A percentile compares a stretch with the other conserved stretches of the same genome.
Conservation (phyloP, 2,113 vertebrate genomes). For the Coptodon bakossiorum region DNA sequence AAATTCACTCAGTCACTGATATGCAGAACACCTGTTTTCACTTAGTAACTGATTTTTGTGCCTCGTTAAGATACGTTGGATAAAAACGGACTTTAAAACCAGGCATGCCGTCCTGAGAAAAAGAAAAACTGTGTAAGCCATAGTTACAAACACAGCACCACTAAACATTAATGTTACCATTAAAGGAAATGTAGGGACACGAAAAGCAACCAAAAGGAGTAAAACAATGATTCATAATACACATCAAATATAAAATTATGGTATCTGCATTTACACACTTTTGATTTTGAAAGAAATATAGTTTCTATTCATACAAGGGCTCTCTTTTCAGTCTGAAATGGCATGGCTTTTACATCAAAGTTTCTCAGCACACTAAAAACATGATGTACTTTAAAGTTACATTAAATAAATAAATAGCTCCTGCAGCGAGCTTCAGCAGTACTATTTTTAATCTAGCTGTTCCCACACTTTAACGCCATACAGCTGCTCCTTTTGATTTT, state of each 20-base stretch:
- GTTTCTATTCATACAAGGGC: not conserved
- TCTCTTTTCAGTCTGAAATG: not conserved
- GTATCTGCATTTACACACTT: not conserved
- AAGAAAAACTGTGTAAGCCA: constrained; percentile 1
- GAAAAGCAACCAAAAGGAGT: not conserved
- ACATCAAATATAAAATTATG: constrained; percentile 8
- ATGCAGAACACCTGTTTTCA: not conserved
- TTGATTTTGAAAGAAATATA: not conserved
- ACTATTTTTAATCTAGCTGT: not conserved
- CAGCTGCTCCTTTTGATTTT: constrained; percentile 4
- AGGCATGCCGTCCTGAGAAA: constrained; percentile 27
- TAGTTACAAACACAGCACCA: constrained; percentile 42
- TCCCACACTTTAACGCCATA: not conserved
- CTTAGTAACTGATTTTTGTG: not conserved
- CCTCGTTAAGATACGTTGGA: not conserved
- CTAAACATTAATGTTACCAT: constrained; percentile 15
- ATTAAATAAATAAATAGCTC: constrained; percentile 54
- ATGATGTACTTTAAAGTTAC: constrained; percentile 11
- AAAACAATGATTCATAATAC: not conserved
- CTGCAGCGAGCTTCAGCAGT: constrained; percentile 3
- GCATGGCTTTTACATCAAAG: not conserved
- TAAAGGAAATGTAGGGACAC: not conserved
- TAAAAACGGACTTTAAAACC: constrained; percentile 17
- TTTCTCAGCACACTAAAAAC: not conserved
- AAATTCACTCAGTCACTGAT: not conserved